These are phyloP conservation scores for Sipha maydis DNA, from an alignment of 2,888 invertebrate species.

Conservation along the genomic window DNA sequence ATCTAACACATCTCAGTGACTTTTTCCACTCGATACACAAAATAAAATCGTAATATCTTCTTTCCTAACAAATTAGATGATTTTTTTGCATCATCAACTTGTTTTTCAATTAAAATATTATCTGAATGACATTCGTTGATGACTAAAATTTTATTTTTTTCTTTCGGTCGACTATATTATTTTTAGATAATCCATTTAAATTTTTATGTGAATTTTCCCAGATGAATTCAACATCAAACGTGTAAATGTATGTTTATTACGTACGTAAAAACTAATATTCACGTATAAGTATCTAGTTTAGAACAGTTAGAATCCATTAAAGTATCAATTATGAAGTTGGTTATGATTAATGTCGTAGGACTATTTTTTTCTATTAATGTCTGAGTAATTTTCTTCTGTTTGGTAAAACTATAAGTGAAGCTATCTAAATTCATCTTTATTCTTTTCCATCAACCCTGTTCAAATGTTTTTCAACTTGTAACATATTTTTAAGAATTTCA, in stretches of 20 bases:
- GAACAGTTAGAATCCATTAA: background rate
- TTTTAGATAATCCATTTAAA: background rate
- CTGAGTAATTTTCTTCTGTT: background rate
- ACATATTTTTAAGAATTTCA: conserved; percentile 7
- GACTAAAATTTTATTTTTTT: background rate
- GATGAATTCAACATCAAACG: background rate
- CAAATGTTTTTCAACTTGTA: background rate
- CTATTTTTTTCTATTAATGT: background rate
- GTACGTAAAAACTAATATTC: background rate
- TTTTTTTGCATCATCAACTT: background rate
- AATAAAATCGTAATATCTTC: background rate
- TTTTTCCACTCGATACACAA: background rate
- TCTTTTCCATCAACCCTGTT: background rate
- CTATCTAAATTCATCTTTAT: background rate
- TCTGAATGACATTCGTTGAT: background rate
- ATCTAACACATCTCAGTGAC: conserved; percentile 30
- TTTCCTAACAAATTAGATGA: background rate
- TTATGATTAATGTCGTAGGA: background rate
- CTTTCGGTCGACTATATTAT: background rate
- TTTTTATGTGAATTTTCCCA: background rate
- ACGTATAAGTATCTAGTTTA: background rate
- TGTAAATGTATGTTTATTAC: background rate
- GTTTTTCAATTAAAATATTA: background rate
- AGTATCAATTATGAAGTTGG: background rate
- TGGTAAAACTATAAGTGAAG: background rate